A percentile compares a stretch with the other conserved stretches of the same genome.
Evolutionary conservation across 2,888 invertebrate species (phyloP).

Genomic region (Aleiodes testaceus): DNA sequence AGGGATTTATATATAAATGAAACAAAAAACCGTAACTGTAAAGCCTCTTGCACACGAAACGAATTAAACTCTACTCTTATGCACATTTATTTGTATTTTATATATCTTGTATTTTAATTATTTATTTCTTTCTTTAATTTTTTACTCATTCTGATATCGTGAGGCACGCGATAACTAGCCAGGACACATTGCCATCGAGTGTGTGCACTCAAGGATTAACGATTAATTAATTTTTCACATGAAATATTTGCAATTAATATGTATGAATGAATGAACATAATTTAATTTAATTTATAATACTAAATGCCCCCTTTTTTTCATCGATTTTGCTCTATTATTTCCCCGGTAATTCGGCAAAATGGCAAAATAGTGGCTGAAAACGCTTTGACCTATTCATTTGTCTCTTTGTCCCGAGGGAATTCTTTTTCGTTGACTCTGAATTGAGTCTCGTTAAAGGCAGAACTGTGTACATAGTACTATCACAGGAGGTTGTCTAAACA

Average conservation of each 20-base stretch:
- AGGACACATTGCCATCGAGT: conserved; percentile 39
- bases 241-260: not conserved
- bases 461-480: conserved; percentile 5
- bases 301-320: too few species aligned
- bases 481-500: conserved; percentile 21
- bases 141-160: conserved; percentile 45
- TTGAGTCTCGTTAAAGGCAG: conserved; percentile 26
- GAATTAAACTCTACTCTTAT: conserved; percentile 40
- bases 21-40: conserved; percentile 33
- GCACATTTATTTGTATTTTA: conserved; percentile 36
- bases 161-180: conserved; percentile 47
- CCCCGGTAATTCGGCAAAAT: too few species aligned
- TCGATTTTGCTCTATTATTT: too few species aligned
- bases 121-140: conserved; percentile 32
- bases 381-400: not conserved
- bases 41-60: conserved; percentile 38
- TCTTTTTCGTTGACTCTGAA: conserved; percentile 20
- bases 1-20: too few species aligned
- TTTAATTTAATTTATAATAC: too few species aligned
- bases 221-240: conserved; percentile 14
- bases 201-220: conserved; percentile 17
- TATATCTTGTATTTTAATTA: conserved; percentile 9
- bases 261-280: not conserved
- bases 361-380: not conserved
- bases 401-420: not conserved